Evolutionary conservation across 2,113 vertebrate species (phyloP).

Genomic region (Lamprotornis superbus): DNA sequence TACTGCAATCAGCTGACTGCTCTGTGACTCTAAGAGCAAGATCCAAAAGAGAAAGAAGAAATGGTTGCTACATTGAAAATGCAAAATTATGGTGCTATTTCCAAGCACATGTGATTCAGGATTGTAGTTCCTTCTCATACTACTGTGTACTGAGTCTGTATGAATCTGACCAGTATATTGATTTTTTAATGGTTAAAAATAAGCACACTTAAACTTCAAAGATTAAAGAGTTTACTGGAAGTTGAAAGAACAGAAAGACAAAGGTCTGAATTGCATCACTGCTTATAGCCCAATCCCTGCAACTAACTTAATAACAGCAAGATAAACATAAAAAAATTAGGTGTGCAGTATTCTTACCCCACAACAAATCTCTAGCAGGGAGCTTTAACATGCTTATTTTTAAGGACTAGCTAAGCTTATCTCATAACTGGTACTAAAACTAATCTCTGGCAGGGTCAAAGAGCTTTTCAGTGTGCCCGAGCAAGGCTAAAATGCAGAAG

Average conservation of each 20-base stretch:
- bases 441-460: slow-evolving; percentile 25
- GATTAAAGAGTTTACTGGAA: background rate
- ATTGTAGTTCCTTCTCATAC: background rate
- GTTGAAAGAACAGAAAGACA: background rate
- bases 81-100: background rate
- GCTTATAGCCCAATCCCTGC: background rate
- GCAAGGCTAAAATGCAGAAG: background rate
- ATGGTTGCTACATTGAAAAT: background rate
- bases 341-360: background rate
- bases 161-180: background rate
- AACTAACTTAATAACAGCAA: background rate
- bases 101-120: background rate
- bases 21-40: background rate
- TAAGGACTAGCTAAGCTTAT: slow-evolving; percentile 19
- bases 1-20: background rate
- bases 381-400: background rate
- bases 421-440: background rate
- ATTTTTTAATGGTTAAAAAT: background rate
- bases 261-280: background rate
- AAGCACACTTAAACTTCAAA: background rate
- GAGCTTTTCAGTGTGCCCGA: background rate
- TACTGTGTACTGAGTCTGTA: background rate
- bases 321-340: background rate
- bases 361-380: background rate
- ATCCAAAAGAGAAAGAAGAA: background rate